These are phyloP conservation scores for Zelostemma sp. DNA, from an alignment of 1,140 invertebrate genomes.

Conservation along the genomic window DNA sequence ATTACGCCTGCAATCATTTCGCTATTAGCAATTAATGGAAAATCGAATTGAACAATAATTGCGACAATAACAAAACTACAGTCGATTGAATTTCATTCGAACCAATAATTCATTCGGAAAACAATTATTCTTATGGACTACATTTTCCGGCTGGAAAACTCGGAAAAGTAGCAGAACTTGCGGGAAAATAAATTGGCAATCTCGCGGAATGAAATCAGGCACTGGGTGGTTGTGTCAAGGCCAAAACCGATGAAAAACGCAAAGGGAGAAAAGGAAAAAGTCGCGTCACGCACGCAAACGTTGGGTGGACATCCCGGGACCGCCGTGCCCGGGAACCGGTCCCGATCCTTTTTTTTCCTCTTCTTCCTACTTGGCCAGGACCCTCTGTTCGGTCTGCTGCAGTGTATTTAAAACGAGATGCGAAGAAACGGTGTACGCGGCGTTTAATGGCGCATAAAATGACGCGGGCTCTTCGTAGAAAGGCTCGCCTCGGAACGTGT, in stretches of 20 bases:
- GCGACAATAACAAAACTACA: too few species aligned
- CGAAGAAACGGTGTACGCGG: not conserved
- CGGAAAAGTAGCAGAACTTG: too few species aligned
- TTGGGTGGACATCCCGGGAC: constrained; percentile 32
- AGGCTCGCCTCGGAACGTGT: constrained; percentile 2
- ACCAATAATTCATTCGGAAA: too few species aligned
- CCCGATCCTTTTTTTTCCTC: constrained; percentile 9
- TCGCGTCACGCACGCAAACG: constrained; percentile 32
- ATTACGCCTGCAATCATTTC: too few species aligned
- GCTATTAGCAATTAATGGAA: too few species aligned
- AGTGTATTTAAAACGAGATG: not conserved
- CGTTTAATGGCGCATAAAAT: constrained; percentile 17
- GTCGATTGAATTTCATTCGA: too few species aligned
- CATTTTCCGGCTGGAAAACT: too few species aligned
- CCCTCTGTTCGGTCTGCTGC: not conserved
- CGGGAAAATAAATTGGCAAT: too few species aligned
- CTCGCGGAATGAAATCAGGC: too few species aligned
- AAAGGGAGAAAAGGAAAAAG: constrained; percentile 20
- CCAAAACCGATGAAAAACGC: constrained; percentile 25
- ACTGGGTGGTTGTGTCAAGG: constrained; percentile 49
- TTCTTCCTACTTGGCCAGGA: constrained; percentile 7
- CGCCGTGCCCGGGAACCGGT: constrained; percentile 31
- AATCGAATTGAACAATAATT: too few species aligned
- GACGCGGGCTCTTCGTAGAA: constrained; percentile 7
- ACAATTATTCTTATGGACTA: too few species aligned